These are phyloP conservation scores for Paraescarpia echinospica DNA, from an alignment of 1,140 invertebrate species.

Conservation along the genomic window DNA sequence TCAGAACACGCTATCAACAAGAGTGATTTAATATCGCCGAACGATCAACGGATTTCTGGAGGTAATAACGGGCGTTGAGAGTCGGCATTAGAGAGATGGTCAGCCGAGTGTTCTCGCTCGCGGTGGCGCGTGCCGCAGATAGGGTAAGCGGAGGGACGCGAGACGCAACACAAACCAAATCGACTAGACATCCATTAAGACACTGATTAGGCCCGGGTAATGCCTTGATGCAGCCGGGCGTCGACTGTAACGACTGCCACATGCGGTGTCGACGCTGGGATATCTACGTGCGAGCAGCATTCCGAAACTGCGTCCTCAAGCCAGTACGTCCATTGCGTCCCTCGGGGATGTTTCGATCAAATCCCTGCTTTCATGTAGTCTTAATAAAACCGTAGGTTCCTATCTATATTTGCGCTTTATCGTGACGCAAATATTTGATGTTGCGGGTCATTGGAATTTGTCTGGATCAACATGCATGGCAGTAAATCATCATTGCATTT, in stretches of 20 bases:
- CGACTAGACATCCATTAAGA: background rate
- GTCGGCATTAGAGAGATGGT: background rate
- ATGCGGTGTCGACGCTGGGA: background rate
- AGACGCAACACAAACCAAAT: background rate
- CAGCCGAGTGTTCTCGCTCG: background rate
- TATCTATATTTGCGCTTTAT: background rate
- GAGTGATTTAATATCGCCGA: background rate
- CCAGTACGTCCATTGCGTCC: background rate
- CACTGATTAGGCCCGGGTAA: background rate
- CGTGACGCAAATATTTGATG: background rate
- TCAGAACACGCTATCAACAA: background rate
- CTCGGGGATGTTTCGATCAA: background rate
- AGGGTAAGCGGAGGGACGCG: background rate
- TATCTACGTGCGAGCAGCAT: background rate
- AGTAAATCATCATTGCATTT: background rate
- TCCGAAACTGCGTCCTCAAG: background rate
- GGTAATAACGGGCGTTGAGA: background rate
- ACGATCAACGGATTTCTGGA: background rate
- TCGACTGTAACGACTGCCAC: background rate
- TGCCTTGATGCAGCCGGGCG: background rate
- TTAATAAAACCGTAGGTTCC: background rate
- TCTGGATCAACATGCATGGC: background rate
- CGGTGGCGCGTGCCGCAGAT: background rate
- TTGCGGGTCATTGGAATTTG: no score
- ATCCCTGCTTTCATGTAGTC: background rate